Percentiles rank a stretch among this genome's conserved stretches.
phyloP scores from a whole-genome alignment of 2,113 vertebrate genomes.

The Ammospiza nelsoni region DNA sequence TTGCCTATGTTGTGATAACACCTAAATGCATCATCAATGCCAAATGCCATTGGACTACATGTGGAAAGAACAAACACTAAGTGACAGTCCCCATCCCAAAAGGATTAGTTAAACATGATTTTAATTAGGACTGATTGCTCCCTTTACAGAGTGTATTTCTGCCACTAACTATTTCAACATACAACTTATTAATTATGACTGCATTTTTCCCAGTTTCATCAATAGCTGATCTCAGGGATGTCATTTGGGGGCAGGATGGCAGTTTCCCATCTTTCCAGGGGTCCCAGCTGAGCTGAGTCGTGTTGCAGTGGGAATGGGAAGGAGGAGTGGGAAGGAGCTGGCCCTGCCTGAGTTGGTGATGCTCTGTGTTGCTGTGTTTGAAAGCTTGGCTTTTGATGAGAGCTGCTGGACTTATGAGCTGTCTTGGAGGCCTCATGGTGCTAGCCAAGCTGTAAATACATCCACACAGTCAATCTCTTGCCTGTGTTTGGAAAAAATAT shows the following conservation, averaged over 20 bases:
- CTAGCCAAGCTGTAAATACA: neutral
- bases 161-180: neutral
- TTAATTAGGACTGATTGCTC: constrained; percentile 15
- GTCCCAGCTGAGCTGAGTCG: neutral
- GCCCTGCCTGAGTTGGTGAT: neutral
- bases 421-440: neutral
- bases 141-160: neutral
- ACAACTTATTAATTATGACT: neutral
- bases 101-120: neutral
- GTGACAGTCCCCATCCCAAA: neutral
- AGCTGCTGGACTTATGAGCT: neutral
- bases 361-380: neutral
- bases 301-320: neutral
- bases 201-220: neutral
- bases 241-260: neutral
- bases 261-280: neutral
- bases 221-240: neutral
- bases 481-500: neutral
- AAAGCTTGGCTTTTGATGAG: neutral
- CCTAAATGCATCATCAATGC: neutral
- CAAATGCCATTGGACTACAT: neutral
- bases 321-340: neutral
- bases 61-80: neutral
- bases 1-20: neutral
- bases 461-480: neutral